These are phyloP conservation scores for Amblyraja radiata DNA, from an alignment of 2,797 vertebrate species.

Conservation along the genomic window DNA sequence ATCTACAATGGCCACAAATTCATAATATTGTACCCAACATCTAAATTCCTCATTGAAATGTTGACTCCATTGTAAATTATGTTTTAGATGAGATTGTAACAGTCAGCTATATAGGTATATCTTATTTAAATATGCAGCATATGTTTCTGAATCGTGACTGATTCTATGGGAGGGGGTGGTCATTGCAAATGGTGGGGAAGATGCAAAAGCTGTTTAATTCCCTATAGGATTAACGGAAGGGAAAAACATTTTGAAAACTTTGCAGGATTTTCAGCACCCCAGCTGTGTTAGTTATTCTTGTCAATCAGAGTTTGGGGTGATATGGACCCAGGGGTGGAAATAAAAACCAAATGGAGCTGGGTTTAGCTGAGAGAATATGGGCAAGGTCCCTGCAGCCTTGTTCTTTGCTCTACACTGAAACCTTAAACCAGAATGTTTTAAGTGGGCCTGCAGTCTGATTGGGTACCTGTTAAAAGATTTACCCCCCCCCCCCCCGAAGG, in stretches of 20 bases:
- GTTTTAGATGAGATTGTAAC: background rate
- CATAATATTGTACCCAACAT: background rate
- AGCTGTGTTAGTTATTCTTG: slow-evolving; percentile 28
- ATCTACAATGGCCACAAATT: background rate
- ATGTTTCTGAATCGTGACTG: slow-evolving; percentile 19
- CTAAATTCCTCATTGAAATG: background rate
- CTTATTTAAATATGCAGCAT: background rate
- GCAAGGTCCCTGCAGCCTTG: background rate
- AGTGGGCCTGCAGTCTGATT: background rate
- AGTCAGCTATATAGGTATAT: background rate
- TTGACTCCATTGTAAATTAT: background rate
- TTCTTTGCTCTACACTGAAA: background rate
- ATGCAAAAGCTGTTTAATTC: slow-evolving; percentile 19
- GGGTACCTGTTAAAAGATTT: background rate
- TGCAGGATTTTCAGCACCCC: background rate
- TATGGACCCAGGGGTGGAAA: background rate
- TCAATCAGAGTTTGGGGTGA: slow-evolving; percentile 12
- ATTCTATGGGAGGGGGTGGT: background rate
- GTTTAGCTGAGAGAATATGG: background rate
- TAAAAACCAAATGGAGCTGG: slow-evolving; percentile 11
- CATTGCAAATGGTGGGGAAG: background rate
- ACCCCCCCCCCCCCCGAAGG: too few relatives aligned
- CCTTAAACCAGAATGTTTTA: background rate
- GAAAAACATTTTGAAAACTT: slow-evolving; percentile 8
- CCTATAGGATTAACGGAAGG: slow-evolving; percentile 1